Percentiles rank a stretch among this genome's conserved stretches.
Conservation (phyloP, 2,888 invertebrate genomes). For the Drosophila hawaiiensis region DNA sequence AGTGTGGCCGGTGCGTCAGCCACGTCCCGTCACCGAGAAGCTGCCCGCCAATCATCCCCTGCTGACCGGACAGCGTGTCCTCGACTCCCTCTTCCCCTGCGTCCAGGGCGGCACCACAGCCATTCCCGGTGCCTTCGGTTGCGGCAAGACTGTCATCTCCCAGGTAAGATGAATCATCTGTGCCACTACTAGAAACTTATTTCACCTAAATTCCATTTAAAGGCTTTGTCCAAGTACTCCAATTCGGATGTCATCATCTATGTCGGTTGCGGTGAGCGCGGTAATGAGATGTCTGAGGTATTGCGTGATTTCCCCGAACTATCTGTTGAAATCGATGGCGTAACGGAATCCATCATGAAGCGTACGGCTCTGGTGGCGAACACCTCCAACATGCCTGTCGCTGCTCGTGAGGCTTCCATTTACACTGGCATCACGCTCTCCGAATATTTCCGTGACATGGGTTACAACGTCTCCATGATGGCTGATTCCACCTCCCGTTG, state of each 20-base stretch:
- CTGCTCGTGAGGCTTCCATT: conserved; percentile 99
- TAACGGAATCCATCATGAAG: conserved; percentile 99
- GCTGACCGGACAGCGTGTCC: conserved; percentile 98
- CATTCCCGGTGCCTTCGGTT: conserved; percentile 99
- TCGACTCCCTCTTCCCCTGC: conserved; percentile 99
- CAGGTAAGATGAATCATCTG: conserved; percentile 55
- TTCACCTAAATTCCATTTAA: neutral
- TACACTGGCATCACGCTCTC: conserved; percentile 99
- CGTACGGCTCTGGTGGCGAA: conserved; percentile 99
- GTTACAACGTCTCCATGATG: conserved; percentile 99
- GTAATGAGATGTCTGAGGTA: conserved; percentile 99
- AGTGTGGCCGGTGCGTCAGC: conserved; percentile 99
- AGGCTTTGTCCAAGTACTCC: conserved; percentile 99
- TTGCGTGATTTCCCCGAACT: conserved; percentile 99
- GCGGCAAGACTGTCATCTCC: conserved; percentile 99
- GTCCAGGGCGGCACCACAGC: conserved; percentile 99
- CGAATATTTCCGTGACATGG: conserved; percentile 99
- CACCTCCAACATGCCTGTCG: conserved; percentile 99
- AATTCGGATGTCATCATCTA: conserved; percentile 99
- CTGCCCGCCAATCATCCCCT: conserved; percentile 99
- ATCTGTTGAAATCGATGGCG: conserved; percentile 98
- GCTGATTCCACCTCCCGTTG: conserved; percentile 99
- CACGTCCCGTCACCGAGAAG: conserved; percentile 98
- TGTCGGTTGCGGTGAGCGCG: conserved; percentile 99
- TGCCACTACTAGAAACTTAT: neutral